Evolutionary conservation across 2,888 invertebrate genomes (phyloP).

Genomic region (Chrysomela aeneicollis): DNA sequence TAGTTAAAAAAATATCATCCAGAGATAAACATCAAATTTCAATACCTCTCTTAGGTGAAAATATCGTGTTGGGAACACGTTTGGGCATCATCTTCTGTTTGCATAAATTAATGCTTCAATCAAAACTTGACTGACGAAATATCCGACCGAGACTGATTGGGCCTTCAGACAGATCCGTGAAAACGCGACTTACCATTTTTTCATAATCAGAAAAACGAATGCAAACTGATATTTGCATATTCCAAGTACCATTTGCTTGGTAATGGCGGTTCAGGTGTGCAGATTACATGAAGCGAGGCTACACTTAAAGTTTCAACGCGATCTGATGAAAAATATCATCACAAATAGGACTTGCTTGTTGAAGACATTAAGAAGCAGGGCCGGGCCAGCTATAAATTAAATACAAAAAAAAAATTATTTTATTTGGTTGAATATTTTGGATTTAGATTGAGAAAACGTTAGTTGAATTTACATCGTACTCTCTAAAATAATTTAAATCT

Average conservation of each 20-base stretch:
- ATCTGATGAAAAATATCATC: not conserved
- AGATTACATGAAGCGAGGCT: slow-evolving; percentile 12
- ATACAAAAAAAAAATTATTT: no score
- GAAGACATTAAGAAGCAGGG: not conserved
- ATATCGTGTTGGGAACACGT: no score
- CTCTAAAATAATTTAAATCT: no score
- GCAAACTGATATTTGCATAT: slow-evolving; percentile 15
- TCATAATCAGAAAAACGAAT: slow-evolving; percentile 7
- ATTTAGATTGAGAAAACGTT: no score
- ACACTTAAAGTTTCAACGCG: slow-evolving; percentile 1
- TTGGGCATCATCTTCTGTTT: not conserved
- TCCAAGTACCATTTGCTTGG: slow-evolving; percentile 1
- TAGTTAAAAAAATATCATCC: no score
- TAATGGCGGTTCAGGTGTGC: slow-evolving; percentile 16
- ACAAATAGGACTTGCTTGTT: not conserved
- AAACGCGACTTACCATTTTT: not conserved
- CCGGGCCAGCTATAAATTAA: not conserved
- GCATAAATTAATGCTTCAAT: not conserved
- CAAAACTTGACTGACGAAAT: not conserved
- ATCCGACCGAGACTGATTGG: not conserved
- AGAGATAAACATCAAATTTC: no score
- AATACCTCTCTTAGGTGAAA: no score
- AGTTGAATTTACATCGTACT: no score
- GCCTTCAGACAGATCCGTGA: not conserved
- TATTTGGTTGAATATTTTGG: no score